Evolutionary conservation across 2,888 invertebrate genomes (phyloP), one percentile per base, ranked within the genome.

Genomic region (Xylocampa areola): DNA sequence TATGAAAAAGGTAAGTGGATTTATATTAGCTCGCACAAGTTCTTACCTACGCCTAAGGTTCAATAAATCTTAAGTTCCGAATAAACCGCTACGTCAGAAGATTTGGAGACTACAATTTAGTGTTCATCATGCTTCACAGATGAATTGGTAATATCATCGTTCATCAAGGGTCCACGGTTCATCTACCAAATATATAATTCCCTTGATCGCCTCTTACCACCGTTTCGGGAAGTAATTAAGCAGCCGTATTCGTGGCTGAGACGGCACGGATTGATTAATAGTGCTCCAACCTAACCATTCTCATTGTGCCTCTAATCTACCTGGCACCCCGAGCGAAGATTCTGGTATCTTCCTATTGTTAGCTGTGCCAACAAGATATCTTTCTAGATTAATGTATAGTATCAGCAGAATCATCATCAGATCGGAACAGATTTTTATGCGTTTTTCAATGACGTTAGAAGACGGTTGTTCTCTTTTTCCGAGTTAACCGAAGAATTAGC

Each of bases 1-100:
- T 92, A 97, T 98, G 96, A 97, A 97, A 92, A 97, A 97, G 97
- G 98, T 98, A 87, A 95, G 96, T 93, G 60, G 57, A 40, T 52
- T 40, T 63, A 37, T 47, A 17, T 48, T 17, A 58, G 23, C n/a
- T 30, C 30, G 27, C 14, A 0, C 4, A 33, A 4, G n/a, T n/a
- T n/a, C n/a, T n/a, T 27, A 8, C 13, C 14, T n/a, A n/a, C 29
- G 8, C 14, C 8, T 11, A 6, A 16, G 16, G 17, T 29, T 30
- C n/a, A n/a, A 6, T 40, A n/a, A 10, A 36, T 7, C 6, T 11
- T 30, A 4, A 6, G 13, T 2, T 21, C 23, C 3, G 3, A 14
- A 10, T 13, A 17, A 35, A 17, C 33, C 17, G 33, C 25, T 8
- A 8, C 11, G 8, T 8, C 7, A 13, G 21, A 10, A 4, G 3